Percentiles rank a stretch among this genome's conserved stretches.
Evolutionary conservation across 1,140 invertebrate species (phyloP).

Genomic region (Wiebesia pumilae): DNA sequence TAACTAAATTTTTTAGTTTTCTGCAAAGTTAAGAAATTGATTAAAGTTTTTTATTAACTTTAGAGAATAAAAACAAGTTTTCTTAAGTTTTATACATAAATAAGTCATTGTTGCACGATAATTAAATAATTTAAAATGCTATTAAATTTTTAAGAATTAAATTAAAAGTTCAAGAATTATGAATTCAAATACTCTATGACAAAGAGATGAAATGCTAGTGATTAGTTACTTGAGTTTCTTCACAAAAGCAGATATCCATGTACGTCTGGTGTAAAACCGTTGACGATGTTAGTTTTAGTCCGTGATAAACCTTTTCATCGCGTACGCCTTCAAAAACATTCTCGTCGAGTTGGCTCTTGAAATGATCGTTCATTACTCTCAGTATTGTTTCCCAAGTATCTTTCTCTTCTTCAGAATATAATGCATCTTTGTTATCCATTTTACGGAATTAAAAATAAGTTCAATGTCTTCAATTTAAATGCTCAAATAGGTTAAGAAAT

Average conservation of each 20-base stretch:
- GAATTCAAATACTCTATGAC: too few relatives aligned
- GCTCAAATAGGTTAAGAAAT: neutral
- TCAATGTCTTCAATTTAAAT: neutral
- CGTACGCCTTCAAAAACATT: constrained; percentile 49
- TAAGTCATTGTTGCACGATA: too few relatives aligned
- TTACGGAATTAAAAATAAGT: neutral
- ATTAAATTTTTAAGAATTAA: too few relatives aligned
- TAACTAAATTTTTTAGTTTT: too few relatives aligned
- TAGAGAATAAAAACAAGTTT: too few relatives aligned
- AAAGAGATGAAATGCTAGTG: neutral
- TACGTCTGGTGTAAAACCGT: constrained; percentile 5
- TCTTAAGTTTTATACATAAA: too few relatives aligned
- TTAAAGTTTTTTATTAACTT: too few relatives aligned
- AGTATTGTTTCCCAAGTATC: constrained; percentile 44
- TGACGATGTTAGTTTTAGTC: constrained; percentile 51
- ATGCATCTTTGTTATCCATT: neutral
- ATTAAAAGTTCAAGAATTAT: too few relatives aligned
- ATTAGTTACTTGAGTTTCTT: constrained; percentile 17
- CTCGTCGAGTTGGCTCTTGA: constrained; percentile 47
- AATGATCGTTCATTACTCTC: constrained; percentile 51
- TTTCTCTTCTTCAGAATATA: neutral
- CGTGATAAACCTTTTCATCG: constrained; percentile 55
- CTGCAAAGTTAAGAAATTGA: too few relatives aligned
- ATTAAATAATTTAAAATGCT: too few relatives aligned
- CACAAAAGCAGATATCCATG: constrained; percentile 23